These are phyloP conservation scores for Tachysurus vachellii DNA, from an alignment of 2,113 vertebrate species.

Conservation along the genomic window DNA sequence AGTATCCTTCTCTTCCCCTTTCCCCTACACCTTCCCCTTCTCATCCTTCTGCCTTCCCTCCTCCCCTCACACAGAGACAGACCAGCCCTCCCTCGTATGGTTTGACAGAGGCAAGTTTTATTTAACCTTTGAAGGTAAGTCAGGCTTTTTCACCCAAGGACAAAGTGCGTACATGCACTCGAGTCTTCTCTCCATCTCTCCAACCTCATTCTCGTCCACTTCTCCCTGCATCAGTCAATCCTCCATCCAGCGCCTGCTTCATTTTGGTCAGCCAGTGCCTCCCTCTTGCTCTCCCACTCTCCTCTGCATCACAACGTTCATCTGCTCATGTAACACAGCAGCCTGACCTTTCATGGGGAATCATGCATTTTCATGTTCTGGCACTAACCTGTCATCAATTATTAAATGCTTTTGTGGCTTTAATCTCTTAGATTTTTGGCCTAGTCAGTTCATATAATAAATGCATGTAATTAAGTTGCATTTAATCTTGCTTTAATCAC, in stretches of 20 bases:
- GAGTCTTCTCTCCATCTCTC: conserved; percentile 65
- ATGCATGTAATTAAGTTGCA: conserved; percentile 30
- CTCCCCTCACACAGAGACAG: conserved; percentile 95
- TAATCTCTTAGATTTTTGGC: conserved; percentile 18
- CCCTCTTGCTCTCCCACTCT: conserved; percentile 21
- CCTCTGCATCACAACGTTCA: conserved; percentile 46
- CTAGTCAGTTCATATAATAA: conserved; percentile 8
- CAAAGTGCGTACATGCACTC: conserved; percentile 71
- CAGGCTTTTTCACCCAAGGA: conserved; percentile 68
- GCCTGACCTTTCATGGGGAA: conserved; percentile 46
- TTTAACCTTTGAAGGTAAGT: conserved; percentile 99
- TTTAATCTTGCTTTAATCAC: conserved; percentile 13
- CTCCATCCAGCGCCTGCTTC: not conserved
- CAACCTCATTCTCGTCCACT: conserved; percentile 38
- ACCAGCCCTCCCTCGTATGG: conserved; percentile 99
- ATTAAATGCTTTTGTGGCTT: conserved; percentile 11
- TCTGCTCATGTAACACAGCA: conserved; percentile 55
- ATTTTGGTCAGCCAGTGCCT: conserved; percentile 12
- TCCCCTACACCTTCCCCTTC: conserved; percentile 67
- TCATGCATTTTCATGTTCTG: conserved; percentile 48
- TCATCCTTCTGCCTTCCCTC: conserved; percentile 77
- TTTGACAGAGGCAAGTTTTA: conserved; percentile 99
- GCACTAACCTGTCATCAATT: conserved; percentile 54
- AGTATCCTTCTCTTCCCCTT: conserved; percentile 94
- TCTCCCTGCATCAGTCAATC: not conserved